Evolutionary conservation across 2,113 vertebrate genomes (phyloP).

Genomic region (Monopterus albus): DNA sequence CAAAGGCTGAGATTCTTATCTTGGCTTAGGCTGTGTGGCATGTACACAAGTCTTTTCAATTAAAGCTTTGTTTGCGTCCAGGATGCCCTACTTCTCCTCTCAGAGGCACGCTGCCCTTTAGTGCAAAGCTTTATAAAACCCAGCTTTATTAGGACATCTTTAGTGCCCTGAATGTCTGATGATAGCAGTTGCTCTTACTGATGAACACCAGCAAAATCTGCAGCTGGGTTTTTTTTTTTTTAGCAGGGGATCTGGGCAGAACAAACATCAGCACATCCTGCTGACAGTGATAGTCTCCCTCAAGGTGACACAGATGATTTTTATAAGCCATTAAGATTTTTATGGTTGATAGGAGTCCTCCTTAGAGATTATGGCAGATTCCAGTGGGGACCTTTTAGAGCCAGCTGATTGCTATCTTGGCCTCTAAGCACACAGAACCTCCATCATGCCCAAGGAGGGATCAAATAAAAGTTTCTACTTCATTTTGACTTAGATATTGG

Average conservation of each 20-base stretch:
- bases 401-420: constrained; percentile 55
- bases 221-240: too few species aligned
- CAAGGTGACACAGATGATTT: constrained; percentile 66
- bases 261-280: constrained; percentile 19
- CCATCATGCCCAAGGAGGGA: constrained; percentile 29
- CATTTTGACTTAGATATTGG: constrained; percentile 46
- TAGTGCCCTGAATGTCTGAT: constrained; percentile 17
- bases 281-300: constrained; percentile 31
- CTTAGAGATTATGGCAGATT: constrained; percentile 53
- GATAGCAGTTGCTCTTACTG: not conserved
- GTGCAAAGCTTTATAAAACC: constrained; percentile 55
- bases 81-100: constrained; percentile 59
- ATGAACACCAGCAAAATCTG: constrained; percentile 24
- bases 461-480: constrained; percentile 59
- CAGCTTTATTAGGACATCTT: constrained; percentile 63
- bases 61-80: constrained; percentile 64
- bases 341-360: constrained; percentile 62
- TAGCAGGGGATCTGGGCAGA: not conserved
- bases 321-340: constrained; percentile 68
- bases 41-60: constrained; percentile 76
- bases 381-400: constrained; percentile 51
- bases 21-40: constrained; percentile 54
- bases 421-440: constrained; percentile 28
- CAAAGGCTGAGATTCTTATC: constrained; percentile 59
- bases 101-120: constrained; percentile 57